Percentiles rank a stretch among this genome's conserved stretches.
Conservation (phyloP, 2,113 vertebrate genomes). For the Grammatotria lemairii region DNA sequence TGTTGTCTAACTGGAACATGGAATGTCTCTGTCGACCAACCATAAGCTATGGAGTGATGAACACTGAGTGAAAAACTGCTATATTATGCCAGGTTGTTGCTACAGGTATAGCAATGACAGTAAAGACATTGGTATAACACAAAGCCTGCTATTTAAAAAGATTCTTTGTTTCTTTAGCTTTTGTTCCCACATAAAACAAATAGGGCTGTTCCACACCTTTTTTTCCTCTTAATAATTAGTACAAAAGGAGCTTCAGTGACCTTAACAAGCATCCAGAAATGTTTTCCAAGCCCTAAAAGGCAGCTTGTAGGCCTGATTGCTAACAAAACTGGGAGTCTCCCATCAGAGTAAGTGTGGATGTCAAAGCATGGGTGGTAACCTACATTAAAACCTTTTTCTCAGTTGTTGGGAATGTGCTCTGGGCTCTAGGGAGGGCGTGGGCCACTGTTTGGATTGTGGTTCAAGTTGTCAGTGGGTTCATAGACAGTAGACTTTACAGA, state of each 20-base stretch:
- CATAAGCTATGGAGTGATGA: background rate
- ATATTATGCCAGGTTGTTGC: background rate
- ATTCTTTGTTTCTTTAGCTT: background rate
- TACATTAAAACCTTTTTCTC: conserved; percentile 56
- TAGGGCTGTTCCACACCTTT: background rate
- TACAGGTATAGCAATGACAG: background rate
- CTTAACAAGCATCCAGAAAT: background rate
- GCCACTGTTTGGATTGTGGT: conserved; percentile 74
- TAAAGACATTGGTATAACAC: background rate
- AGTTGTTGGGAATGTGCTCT: conserved; percentile 69
- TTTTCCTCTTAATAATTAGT: background rate
- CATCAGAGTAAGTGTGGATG: background rate
- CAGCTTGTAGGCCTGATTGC: background rate
- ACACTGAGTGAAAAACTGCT: background rate
- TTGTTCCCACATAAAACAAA: background rate
- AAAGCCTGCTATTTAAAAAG: background rate
- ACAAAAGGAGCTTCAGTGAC: background rate
- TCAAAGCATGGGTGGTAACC: background rate
- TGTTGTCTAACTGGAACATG: background rate
- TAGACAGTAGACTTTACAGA: conserved; percentile 62
- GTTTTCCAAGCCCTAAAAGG: background rate
- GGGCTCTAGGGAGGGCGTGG: conserved; percentile 68
- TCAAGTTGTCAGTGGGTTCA: conserved; percentile 20
- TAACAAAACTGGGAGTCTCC: background rate
- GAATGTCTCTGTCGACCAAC: background rate